Evolutionary conservation across 2,888 invertebrate species (phyloP), one percentile per base, ranked within the genome.

Genomic region (Synergus japonicus): DNA sequence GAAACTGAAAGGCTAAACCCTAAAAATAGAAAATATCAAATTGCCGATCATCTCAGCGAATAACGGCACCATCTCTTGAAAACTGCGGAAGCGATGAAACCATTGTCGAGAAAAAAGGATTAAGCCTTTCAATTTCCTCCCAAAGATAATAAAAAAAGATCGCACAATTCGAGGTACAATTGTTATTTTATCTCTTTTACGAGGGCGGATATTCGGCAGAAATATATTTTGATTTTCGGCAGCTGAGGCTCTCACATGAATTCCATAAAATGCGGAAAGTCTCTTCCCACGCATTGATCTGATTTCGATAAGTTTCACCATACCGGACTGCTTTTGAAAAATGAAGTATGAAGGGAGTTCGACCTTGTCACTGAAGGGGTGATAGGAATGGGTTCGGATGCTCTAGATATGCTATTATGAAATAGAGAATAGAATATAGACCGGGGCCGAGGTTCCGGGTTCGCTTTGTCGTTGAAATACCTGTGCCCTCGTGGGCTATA

Each of bases 221-320:
- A 29, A 63, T 66, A 64, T 78, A 67, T 79, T 77, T 77, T 69
- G 65, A 76, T 78, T 77, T 63, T 46, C 67, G 65, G 78, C 58
- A 46, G 37, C 77, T 73, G 49, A 64, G 29, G 10, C 41, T 12
- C 12, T 18, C 13, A 46, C 43, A 46, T 44, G 41, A 80, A 80
- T 80, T 82, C 58, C 76, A 4, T 64, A 18, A 77, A 81, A 78
- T 77, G 63, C 29, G 79, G 65, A 80, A 82, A 78, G 65, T 49
- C 22, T 49, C 81, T 83, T 83, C 83, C 83, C 83, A 84, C 82
- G 83, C 81, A 80, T 77, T 63, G 67, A 78, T 78, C 78, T 73
- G 49, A 73, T 77, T 63, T 64, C 81, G 83, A 80, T 83, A 81
- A 82, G 46, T 65, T 79, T 58, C 46, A 10, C 73, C 76, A 77